Evolutionary conservation across 1,140 invertebrate genomes (phyloP), one percentile per base, ranked within the genome.

Genomic region (Latrodectus geometricus): DNA sequence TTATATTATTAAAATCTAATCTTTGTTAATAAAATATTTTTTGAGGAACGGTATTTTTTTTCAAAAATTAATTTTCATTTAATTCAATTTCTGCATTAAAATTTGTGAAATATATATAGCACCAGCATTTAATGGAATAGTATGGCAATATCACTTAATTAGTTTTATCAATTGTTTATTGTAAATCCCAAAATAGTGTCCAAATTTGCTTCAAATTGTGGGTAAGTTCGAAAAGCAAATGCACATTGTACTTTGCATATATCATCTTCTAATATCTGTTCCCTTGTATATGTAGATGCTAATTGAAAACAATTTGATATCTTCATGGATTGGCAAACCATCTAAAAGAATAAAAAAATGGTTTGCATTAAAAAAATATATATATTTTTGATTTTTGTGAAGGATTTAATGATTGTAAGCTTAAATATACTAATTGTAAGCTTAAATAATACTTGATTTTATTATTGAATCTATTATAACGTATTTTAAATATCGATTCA

Each of bases 241-340:
- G 93, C 91, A 89, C 97, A 98, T 91, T 98, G 97, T 1, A 96
- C 95, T 17, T 95, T 95, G 91, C 97, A 98, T 0, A 97, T 95
- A 88, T 96, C 95, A 89, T 98, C 97, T 5, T 94, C 93, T 23
- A 96, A 90, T 23, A 98, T 95, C 0, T 94, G 95, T 72, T 97
- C 95, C 66, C 94, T 93, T 48, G 95, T 94, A 91, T 95, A 96
- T 91, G 96, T 95, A 48, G 94, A 93, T 48, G 96, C 91, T 54
- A 97, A 92, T 88, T 96, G 94, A 61, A 94, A 94, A 90, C 97
- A 98, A 90, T 97, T 96, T 12, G 96, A 96, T 76, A 98, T 95
- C 88, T 96, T 94, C 17, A 97, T 91, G 0, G 96, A 97, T 52
- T 96, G 96, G 90, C 97, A 98, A 90, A 96, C 95, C 0, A 95